Evolutionary conservation across 2,888 invertebrate genomes (phyloP).

Genomic region (Cantharis rufa): DNA sequence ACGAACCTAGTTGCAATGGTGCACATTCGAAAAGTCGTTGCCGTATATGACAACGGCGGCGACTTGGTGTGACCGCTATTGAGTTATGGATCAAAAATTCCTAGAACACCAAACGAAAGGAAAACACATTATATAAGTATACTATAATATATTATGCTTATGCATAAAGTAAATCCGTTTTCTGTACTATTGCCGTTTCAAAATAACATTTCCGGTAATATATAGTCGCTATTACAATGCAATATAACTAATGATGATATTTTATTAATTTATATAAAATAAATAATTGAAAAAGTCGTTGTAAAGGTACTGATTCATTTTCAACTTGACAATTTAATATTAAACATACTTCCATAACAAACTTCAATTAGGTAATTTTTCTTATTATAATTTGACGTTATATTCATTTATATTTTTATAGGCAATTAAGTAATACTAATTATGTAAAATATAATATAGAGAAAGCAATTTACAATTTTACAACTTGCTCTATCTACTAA

Average conservation of each 20-base stretch:
- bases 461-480: constrained; percentile 18
- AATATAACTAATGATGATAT: neutral
- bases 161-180: neutral
- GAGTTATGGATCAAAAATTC: neutral
- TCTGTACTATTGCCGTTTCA: neutral
- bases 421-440: neutral
- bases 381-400: neutral
- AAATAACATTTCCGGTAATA: neutral
- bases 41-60: neutral
- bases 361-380: neutral
- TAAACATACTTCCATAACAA: neutral
- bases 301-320: neutral
- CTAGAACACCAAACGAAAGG: neutral
- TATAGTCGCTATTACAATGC: neutral
- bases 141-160: no score
- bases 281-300: neutral
- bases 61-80: neutral
- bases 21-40: neutral
- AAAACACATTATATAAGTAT: no score
- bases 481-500: constrained; percentile 9
- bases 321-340: neutral
- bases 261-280: neutral
- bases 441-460: neutral
- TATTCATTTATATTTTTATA: constrained; percentile 1
- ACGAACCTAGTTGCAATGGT: neutral